Conservation (phyloP, 1,140 invertebrate genomes). For the Sinella curviseta region DNA sequence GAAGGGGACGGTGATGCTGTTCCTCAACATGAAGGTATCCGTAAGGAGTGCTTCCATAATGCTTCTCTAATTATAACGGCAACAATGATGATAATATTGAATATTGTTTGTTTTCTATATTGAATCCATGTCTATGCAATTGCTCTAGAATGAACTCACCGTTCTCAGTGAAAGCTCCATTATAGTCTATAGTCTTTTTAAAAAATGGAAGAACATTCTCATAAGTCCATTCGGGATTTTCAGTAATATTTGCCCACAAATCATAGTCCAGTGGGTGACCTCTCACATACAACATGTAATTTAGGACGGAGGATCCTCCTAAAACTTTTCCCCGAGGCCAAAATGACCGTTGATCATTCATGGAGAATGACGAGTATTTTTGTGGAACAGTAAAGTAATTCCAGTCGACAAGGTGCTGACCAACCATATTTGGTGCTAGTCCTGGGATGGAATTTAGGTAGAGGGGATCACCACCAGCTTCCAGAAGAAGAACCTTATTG, state of each 20-base stretch:
- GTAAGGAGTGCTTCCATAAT: not conserved
- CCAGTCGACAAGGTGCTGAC: conserved; percentile 24
- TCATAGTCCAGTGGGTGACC: conserved; percentile 65
- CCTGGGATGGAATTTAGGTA: conserved; percentile 44
- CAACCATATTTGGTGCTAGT: conserved; percentile 30
- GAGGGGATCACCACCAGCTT: not conserved
- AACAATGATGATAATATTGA: no score
- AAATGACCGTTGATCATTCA: conserved; percentile 9
- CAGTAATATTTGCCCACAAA: conserved; percentile 53
- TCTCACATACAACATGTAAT: conserved; percentile 67
- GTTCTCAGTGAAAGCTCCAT: conserved; percentile 32
- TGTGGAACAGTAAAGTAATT: conserved; percentile 31
- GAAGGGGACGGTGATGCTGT: not conserved
- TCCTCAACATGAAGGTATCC: not conserved
- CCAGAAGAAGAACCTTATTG: not conserved
- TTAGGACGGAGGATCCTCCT: conserved; percentile 64
- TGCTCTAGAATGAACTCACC: no score
- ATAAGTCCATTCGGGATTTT: conserved; percentile 63
- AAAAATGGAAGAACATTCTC: conserved; percentile 61
- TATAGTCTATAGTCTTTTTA: conserved; percentile 54
- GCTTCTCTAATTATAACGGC: no score
- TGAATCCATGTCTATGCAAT: no score
- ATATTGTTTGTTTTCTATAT: no score
- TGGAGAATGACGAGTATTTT: conserved; percentile 18
- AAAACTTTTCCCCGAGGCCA: conserved; percentile 55